Conservation (phyloP, 2,888 invertebrate species). For the Salticus scenicus region DNA sequence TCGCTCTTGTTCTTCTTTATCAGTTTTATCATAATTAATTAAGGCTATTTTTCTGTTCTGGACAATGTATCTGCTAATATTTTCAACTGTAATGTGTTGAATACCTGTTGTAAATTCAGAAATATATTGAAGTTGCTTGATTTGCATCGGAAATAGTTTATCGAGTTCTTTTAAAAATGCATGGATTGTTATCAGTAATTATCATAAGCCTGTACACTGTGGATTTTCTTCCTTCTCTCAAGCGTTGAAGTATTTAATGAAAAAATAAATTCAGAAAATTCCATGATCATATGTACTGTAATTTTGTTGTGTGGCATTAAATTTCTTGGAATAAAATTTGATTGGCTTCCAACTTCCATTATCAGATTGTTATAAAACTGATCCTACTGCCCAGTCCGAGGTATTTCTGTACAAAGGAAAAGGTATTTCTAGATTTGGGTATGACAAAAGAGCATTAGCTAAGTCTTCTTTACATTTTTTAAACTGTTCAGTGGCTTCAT, state of each 20-base stretch:
- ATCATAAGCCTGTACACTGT: neutral
- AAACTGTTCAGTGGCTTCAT: too few species aligned
- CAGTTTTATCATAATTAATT: neutral
- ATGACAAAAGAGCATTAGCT: too few species aligned
- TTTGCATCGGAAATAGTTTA: neutral
- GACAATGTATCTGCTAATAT: neutral
- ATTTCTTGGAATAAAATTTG: conserved; percentile 4
- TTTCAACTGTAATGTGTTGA: neutral
- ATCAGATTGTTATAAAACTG: neutral
- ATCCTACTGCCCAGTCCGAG: neutral
- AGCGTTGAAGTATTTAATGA: neutral
- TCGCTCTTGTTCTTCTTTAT: neutral
- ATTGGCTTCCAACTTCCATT: neutral
- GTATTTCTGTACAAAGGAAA: neutral
- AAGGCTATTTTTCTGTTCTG: neutral
- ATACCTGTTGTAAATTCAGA: neutral
- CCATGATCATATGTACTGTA: neutral
- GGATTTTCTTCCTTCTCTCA: neutral
- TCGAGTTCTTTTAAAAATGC: too few species aligned
- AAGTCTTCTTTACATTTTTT: too few species aligned
- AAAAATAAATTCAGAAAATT: neutral
- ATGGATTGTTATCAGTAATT: too few species aligned
- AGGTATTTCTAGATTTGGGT: neutral
- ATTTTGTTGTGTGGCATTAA: neutral
- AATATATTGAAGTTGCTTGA: neutral